Percentiles rank a stretch among this genome's conserved stretches.
Evolutionary conservation across 2,113 vertebrate species (phyloP).

Genomic region (Suricata suricatta): DNA sequence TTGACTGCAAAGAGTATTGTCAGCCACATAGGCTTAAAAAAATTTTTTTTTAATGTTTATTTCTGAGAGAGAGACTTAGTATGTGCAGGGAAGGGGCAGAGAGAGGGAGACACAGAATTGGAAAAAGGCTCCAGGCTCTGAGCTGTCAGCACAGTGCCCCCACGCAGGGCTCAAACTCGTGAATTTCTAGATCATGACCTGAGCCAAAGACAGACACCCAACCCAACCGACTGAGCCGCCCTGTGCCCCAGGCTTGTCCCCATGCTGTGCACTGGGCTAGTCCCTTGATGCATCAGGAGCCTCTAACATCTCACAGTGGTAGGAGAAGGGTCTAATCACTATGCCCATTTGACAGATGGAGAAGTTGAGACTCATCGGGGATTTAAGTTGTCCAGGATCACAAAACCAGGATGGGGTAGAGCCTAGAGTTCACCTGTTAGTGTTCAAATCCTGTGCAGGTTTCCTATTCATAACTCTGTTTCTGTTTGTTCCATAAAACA

Average conservation of each 20-base stretch:
- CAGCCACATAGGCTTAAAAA: background rate
- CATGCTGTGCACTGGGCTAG: rapidly evolving
- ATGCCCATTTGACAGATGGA: background rate
- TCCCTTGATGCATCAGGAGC: rapidly evolving
- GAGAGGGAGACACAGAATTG: no score
- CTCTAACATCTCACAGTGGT: background rate
- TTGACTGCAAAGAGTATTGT: background rate
- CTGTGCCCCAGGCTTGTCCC: no score
- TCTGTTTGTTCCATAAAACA: background rate
- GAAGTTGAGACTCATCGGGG: background rate
- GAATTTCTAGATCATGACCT: no score
- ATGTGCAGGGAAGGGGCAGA: no score
- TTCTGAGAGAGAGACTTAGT: no score
- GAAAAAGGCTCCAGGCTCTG: no score
- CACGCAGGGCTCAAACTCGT: no score
- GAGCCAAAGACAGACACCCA: no score
- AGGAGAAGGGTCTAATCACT: background rate
- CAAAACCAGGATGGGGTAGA: background rate
- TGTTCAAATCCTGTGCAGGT: background rate
- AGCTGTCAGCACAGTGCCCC: no score
- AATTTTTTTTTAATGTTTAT: no score
- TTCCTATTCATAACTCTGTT: rapidly evolving
- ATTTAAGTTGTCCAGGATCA: background rate
- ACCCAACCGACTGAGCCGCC: no score
- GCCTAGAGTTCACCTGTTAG: background rate